These are phyloP conservation scores for Trichacis sp. DNA, from an alignment of 2,888 invertebrate species.

Conservation along the genomic window DNA sequence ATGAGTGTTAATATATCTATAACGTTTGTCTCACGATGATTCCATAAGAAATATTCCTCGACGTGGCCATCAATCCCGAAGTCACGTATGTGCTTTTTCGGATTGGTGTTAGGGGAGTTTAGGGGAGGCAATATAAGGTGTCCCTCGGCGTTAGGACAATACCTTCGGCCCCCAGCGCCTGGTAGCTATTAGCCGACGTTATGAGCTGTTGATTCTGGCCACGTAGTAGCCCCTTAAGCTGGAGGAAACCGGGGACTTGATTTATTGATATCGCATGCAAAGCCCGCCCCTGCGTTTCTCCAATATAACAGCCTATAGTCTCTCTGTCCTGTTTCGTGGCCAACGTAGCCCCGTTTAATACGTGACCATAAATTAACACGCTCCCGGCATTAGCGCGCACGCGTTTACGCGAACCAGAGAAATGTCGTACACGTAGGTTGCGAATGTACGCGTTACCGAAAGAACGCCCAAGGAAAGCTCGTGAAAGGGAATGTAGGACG, in stretches of 20 bases:
- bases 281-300: slow-evolving; percentile 58
- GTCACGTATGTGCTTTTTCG: slow-evolving; percentile 16
- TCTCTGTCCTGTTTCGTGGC: slow-evolving; percentile 53
- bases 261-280: slow-evolving; percentile 70
- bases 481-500: slow-evolving; percentile 26
- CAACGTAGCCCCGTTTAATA: slow-evolving; percentile 54
- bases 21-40: no score
- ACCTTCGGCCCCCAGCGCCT: slow-evolving; percentile 63
- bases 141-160: slow-evolving; percentile 65
- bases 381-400: slow-evolving; percentile 61
- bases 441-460: slow-evolving; percentile 9
- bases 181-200: slow-evolving; percentile 68
- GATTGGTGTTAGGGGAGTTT: slow-evolving; percentile 5
- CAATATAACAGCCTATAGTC: slow-evolving; percentile 50
- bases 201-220: slow-evolving; percentile 70
- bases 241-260: slow-evolving; percentile 65
- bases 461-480: slow-evolving; percentile 26
- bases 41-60: slow-evolving; percentile 26
- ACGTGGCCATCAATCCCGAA: slow-evolving; percentile 29
- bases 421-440: slow-evolving; percentile 7
- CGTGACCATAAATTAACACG: slow-evolving; percentile 66
- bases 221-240: slow-evolving; percentile 68
- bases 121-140: slow-evolving; percentile 57
- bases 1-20: no score
- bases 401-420: slow-evolving; percentile 34